Base-by-base conservation (phyloP, 1,140 invertebrate species). In the Drosophila cardini region DNA sequence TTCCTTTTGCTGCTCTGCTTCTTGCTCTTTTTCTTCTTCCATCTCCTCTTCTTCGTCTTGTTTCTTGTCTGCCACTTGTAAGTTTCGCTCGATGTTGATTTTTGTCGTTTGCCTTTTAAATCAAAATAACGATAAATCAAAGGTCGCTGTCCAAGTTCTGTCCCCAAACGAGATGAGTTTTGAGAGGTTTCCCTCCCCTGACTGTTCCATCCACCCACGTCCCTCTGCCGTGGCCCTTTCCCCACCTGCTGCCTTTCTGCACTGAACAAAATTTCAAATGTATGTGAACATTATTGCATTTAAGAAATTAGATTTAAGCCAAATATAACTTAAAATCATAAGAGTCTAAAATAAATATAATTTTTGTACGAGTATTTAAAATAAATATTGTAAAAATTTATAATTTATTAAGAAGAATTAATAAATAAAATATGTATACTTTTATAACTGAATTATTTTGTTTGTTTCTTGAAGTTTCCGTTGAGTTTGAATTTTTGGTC, bases 21-120 rank as follows among this genome's bases (percentile, higher is more conserved):
- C 69, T 62, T 42, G 42, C 42, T 36, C 18, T 13, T 62, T 36
- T 62, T 55, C 34, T 40, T 13, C 11, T 40, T 40, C 38, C 11
- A 3, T 0, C 38, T 40, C 38, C 13, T 40, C n/a, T 36, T 4
- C 8, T 36, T 36, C n/a, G 1, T 36, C 8, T 36, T 36, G 34
- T 40, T 40, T 4, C 36, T 16, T 16, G 38, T 4, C 38, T n/a
- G 11, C 11, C 38, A 13, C 11, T 18, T 55, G 13, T 26, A 26
- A 26, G 21, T 26, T 26, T 26, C 21, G 8, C 67, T 63, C 38
- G 56, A 69, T 86, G 78, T 89, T 87, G 76, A 89, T 84, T 89
- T 87, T 84, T 83, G 84, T 87, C 84, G 85, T 84, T 87, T 84
- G 85, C 80, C 80, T 87, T 87, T 87, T 87, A 87, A 87, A 87